Evolutionary conservation across 2,888 invertebrate species (phyloP).

Genomic region (Ophioninae sp.): DNA sequence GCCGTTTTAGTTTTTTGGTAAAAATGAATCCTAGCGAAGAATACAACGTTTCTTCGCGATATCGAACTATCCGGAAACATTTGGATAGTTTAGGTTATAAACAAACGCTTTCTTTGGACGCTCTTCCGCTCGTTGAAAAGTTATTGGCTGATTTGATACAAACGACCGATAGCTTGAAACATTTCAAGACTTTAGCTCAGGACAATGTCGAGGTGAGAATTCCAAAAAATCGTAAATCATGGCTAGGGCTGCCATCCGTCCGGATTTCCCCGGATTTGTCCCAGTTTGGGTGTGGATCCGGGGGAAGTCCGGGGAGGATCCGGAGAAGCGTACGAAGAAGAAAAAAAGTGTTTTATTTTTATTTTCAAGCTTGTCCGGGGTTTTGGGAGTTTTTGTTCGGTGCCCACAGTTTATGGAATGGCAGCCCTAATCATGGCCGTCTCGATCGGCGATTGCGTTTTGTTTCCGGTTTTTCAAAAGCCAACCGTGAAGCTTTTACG

Average conservation of each 20-base stretch:
- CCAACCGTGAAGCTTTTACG: not conserved
- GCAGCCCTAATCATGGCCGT: not conserved
- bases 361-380: too few relatives aligned
- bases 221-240: not conserved
- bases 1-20: not conserved
- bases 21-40: conserved; percentile 65
- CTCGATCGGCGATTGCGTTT: conserved; percentile 23
- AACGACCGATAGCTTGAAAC: conserved; percentile 93
- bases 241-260: too few relatives aligned
- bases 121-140: conserved; percentile 90
- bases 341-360: too few relatives aligned
- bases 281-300: too few relatives aligned
- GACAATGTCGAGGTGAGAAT: conserved; percentile 84
- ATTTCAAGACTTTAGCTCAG: conserved; percentile 90
- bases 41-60: conserved; percentile 75
- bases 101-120: conserved; percentile 88
- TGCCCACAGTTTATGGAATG: too few relatives aligned
- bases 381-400: too few relatives aligned
- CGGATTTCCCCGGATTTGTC: too few relatives aligned
- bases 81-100: conserved; percentile 92
- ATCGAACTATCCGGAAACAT: conserved; percentile 85
- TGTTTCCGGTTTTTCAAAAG: not conserved
- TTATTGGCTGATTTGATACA: conserved; percentile 91
- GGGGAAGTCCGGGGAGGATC: too few relatives aligned
- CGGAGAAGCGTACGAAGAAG: too few relatives aligned